Evolutionary conservation across 2,888 invertebrate genomes (phyloP), one percentile per base, ranked within the genome.

Genomic region (Eupeodes latifasciatus): DNA sequence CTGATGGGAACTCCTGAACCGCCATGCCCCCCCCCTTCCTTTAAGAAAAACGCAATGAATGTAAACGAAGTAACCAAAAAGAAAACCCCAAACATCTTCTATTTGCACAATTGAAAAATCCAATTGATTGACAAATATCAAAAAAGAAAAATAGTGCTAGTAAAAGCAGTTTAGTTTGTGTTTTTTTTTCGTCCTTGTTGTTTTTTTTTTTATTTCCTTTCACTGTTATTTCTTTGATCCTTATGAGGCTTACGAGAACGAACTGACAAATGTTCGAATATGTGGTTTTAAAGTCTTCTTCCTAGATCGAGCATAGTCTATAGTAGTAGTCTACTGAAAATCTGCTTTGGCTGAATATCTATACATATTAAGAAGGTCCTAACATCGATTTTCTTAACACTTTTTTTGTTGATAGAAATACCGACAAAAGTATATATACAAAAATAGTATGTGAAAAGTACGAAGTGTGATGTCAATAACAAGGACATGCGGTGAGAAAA

Each of bases 41-140:
- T 12, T 16, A 7, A 44, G 19, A 69, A 2, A 79, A 81, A 84
- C 71, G 64, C 77, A 82, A 81, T 69, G 81, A 82, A 57, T 72
- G 27, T 71, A 81, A 81, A 81, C 85, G 81, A 77, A 67, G 53
- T n/a, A 82, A 67, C 61, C 67, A 64, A 36, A 64, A 79, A 47
- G 6, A 53, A 49, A 75, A 47, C 34, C 72, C 83, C 62, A 59
- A 75, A 85, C 57, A 71, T 88, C 85, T 88, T 78, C 88, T 78
- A 85, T 88, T 85, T 85, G 77, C 88, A 81, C 88, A 88, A 88
- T 88, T 88, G 88, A 81, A 88, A 88, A 88, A 85, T 85, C 88
- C 85, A 88, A 88, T 85, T 88, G 88, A 88, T 78, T 85, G 88
- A 85, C 84, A 84, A 87, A 87, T 84, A 87, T 84, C 66, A 34